Evolutionary conservation across 2,113 vertebrate species (phyloP), one percentile per base, ranked within the genome.

Genomic region (Cryptotis parvus): DNA sequence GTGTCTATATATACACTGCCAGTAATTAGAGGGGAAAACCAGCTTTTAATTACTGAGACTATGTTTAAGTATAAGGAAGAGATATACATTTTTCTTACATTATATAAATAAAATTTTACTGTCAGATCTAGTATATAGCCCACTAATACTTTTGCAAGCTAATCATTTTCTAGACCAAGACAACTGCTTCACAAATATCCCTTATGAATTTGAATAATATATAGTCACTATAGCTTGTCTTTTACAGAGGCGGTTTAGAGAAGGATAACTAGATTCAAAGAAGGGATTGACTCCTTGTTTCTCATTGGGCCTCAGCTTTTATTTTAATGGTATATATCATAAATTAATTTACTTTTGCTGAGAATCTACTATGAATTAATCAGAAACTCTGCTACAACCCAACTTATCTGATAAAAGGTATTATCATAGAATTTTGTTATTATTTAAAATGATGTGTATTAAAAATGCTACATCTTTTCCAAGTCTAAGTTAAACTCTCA

Each of bases 251-350:
- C 20, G 77, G 1, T 94, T 80, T 87, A 24, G 43, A 86, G 41
- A 90, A 63, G 8, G 5, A 58, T 52, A 2, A 1, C 52, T 79
- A 84, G 49, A 2, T 24, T 33, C n/a, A 16, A 84, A 27, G 3
- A 83, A 91, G 86, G 52, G 11, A n/a, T 33, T 91, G 9, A 3
- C 27, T 86, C 16, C 9, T 61, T 91, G 9, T 79, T 92, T 72
- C 33, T 41, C 4, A 3, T 33, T 58, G 6, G 9, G 33, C 88
- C 49, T 90, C 27, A 52, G 27, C 9, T 74, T 31, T 94, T 37
- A 89, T 79, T 75, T 78, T 66, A n/a, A 84, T 66, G 45, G 45
- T 14, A 49, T 49, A 49, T 7, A 6, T 49, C 14, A 49, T 14
- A 49, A 49, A 49, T n/a, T n/a, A 49, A 49, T 83, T 43, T 77